Base-by-base conservation (phyloP, 1,140 invertebrate species). In the Periplaneta americana region DNA sequence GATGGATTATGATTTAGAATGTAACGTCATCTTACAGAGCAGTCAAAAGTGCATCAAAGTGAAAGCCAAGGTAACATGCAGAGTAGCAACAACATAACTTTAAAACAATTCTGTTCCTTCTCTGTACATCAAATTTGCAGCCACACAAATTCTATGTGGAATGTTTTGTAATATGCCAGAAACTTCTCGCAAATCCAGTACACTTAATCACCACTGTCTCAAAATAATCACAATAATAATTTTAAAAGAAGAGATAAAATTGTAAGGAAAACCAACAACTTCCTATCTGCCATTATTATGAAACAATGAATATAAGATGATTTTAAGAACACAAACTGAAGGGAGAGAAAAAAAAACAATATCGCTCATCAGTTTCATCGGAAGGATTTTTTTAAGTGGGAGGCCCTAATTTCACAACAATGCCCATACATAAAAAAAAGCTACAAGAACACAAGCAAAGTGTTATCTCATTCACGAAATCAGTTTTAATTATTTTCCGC, bases 241-340 rank as follows among this genome's bases (percentile, higher is more conserved):
- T 66, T 66, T n/a, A 66, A 57, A 57, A 18, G 28, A 66, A 28
- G 22, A 28, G 22, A 66, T 66, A 66, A 66, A 66, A 66, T n/a
- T n/a, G 28, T 66, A 66, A 2, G 48, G n/a, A n/a, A 66, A 66
- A 66, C 22, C 1, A 66, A 11, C 48, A 13, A 48, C 6, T 66
- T 66, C 48, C 22, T 6, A 66, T 66, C 48, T 66, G 4, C 48
- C 48, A 48, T 48, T 13, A 48, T 48, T 22, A 66, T 11, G 32
- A 80, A 39, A 66, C 79, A 80, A 6, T 80, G 79, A 34, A 74
- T 10, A 81, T 33, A 76, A 39, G 22, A 74, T 39, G 17, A 74
- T 75, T 36, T 76, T n/a, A n/a, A 76, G 33, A 35, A 66, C 34
- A 36, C 36, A 39, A 81, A 31, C 31, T 57, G 48, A 32, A 15